Evolutionary conservation across 2,797 vertebrate species (phyloP), one percentile per base, ranked within the genome.

Genomic region (Chaetodon trifasciatus): DNA sequence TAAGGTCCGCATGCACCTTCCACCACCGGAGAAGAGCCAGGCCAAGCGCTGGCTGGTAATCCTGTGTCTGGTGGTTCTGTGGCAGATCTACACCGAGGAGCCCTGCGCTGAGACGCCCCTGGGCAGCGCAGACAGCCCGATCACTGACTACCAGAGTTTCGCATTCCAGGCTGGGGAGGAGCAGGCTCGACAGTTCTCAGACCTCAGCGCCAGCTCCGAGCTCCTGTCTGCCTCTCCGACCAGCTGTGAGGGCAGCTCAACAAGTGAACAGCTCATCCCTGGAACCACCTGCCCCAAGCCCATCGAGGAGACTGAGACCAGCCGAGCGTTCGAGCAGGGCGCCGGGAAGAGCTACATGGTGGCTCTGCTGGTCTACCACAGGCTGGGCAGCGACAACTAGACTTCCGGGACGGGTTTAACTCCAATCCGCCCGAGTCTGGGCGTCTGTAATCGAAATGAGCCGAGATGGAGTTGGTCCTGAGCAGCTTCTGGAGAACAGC

Each of bases 71-170:
- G 94, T 96, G 88, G 89, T 96, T 46, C 91, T 95, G 74, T 90
- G 94, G 92, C 96, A 96, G 92, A 94, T 96, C 91, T 96, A 95
- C 93, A 94, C 93, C 83, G 95, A 95, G 85, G 95, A 95, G 39
- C 90, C 89, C 3, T 82, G 83, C 85, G 63, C 62, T 0, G 90
- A 94, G 21, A 37, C 86, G 5, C 62, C 85, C 78, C 79, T 57
- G 47, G 62, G 57, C 44, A 12, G 58, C 79, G 17, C 88, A 0
- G 85, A 89, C 21, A 28, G 56, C 66, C 2, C 92, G 28, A 35
- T 61, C 24, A 15, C 49, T 5, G 92, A 90, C 28, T 92, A 81
- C 88, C 91, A 89, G 44, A 61, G 86, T 0, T 92, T 95, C 83
- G 8, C 89, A 35, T 90, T 94, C 86, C 88, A 88, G 86, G 78